phyloP scores from a whole-genome alignment of 2,113 vertebrate species.

The Pedionomus torquatus region DNA sequence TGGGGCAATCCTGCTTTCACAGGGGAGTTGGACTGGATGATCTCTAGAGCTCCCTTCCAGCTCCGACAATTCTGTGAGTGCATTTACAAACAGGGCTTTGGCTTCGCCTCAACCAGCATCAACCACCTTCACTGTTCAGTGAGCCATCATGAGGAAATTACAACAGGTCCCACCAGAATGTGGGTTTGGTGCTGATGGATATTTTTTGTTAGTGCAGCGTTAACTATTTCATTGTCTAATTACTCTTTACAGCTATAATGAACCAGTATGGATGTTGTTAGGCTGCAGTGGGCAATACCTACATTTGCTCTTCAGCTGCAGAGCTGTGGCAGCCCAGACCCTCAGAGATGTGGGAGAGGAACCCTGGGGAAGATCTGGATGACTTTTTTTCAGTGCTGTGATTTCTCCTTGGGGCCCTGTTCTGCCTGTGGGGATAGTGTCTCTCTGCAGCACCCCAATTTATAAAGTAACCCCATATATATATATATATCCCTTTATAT shows the following conservation, averaged over 20 bases:
- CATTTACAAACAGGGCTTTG: accelerated
- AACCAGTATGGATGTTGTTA: accelerated
- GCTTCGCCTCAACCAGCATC: accelerated
- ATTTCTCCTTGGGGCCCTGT: background rate
- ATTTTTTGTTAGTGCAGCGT: accelerated
- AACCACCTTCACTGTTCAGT: accelerated
- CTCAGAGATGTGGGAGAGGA: accelerated
- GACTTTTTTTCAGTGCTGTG: background rate
- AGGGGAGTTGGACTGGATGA: too few relatives aligned
- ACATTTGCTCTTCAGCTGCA: accelerated
- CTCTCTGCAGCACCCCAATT: background rate
- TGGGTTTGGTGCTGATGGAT: accelerated
- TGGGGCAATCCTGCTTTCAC: too few relatives aligned
- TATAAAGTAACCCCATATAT: too few relatives aligned
- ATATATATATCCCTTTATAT: background rate
- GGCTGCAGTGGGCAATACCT: accelerated
- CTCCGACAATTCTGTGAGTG: too few relatives aligned
- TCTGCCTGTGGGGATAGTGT: background rate
- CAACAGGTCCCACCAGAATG: background rate
- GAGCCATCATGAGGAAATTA: accelerated
- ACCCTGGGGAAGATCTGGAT: background rate
- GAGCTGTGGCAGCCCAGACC: background rate
- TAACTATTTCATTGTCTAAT: background rate
- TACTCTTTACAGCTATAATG: background rate
- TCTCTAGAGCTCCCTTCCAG: too few relatives aligned